Evolutionary conservation across 2,888 invertebrate genomes (phyloP).

Genomic region (Lagria hirta): DNA sequence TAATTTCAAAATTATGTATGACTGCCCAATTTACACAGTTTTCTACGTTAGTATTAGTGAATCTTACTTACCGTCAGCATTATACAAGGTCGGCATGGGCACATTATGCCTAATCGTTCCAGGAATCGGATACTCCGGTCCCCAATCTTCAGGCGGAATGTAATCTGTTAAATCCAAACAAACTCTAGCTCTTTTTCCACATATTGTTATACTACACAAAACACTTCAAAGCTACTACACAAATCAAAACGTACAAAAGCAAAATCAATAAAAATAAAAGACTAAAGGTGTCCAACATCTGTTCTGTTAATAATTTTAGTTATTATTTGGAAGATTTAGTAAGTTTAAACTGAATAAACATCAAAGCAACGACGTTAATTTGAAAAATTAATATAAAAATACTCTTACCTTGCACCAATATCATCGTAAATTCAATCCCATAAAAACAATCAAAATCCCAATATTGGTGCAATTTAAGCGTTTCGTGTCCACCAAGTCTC

Average conservation of each 20-base stretch:
- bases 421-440: too few relatives aligned
- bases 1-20: conserved; percentile 3
- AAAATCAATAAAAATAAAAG: conserved; percentile 12
- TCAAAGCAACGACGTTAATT: conserved; percentile 17
- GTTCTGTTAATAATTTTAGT: conserved; percentile 16
- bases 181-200: too few relatives aligned
- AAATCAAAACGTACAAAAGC: conserved; percentile 16
- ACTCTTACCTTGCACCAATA: conserved; percentile 7
- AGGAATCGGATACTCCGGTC: conserved; percentile 63
- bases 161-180: conserved; percentile 54
- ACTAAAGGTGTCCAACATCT: conserved; percentile 17
- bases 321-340: conserved; percentile 18
- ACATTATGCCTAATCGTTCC: conserved; percentile 60
- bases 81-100: conserved; percentile 81
- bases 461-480: conserved; percentile 12
- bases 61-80: conserved; percentile 68
- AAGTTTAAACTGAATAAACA: conserved; percentile 22
- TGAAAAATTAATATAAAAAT: conserved; percentile 12
- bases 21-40: conserved; percentile 2
- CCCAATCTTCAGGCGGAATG: conserved; percentile 62
- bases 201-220: too few relatives aligned
- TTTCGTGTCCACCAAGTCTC: conserved; percentile 12
- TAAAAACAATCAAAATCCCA: conserved; percentile 6
- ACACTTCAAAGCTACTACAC: conserved; percentile 19
- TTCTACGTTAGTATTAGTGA: too few relatives aligned